phyloP scores from a whole-genome alignment of 2,113 vertebrate genomes.

The Malurus alboscapulatus region DNA sequence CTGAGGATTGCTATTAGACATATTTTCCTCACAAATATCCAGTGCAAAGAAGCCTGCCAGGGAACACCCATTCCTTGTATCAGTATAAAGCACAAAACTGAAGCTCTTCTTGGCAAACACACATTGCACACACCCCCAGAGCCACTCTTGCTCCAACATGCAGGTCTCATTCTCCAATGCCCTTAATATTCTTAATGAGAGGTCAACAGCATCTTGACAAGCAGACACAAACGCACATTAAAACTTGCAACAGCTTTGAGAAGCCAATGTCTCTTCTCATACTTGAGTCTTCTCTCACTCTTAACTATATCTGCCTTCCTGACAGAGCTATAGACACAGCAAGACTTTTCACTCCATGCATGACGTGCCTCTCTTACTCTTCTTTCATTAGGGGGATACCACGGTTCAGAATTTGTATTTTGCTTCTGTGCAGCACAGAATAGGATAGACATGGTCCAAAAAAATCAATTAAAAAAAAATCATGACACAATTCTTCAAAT shows the following conservation, averaged over 20 bases:
- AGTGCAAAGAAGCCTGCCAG: not conserved
- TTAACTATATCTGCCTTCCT: not conserved
- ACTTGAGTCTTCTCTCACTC: not conserved
- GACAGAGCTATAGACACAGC: not conserved
- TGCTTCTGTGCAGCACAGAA: accelerated
- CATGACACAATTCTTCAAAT: not conserved
- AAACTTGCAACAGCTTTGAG: not conserved
- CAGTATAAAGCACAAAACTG: not conserved
- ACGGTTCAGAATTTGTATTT: not conserved
- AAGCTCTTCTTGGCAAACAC: not conserved
- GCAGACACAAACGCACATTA: not conserved
- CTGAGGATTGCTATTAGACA: not conserved
- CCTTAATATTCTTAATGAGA: not conserved
- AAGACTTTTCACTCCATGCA: not conserved
- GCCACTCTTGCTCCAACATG: not conserved
- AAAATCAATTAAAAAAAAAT: not conserved
- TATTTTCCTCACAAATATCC: not conserved
- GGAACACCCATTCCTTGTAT: not conserved
- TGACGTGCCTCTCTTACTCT: not conserved
- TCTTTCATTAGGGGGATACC: not conserved
- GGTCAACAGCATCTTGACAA: not conserved
- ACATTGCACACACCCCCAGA: not conserved
- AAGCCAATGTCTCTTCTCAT: not conserved
- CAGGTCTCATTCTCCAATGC: accelerated
- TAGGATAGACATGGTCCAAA: not conserved